phyloP scores from a whole-genome alignment of 2,888 invertebrate species.

The Bombylius discolor region DNA sequence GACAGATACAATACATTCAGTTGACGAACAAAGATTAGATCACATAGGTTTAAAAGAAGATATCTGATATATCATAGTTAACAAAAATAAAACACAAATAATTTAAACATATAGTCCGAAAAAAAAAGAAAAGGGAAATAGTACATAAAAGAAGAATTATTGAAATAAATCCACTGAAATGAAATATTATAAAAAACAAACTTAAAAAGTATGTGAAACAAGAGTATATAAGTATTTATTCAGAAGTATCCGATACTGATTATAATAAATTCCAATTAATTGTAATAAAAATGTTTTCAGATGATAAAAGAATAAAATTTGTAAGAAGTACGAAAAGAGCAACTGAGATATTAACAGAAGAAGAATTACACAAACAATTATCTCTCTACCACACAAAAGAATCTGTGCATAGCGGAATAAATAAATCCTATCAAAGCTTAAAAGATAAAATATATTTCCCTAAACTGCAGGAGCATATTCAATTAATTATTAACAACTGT shows the following conservation, averaged over 20 bases:
- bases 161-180: conserved; percentile 7
- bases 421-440: conserved; percentile 3
- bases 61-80: too few relatives aligned
- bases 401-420: conserved; percentile 7
- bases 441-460: conserved; percentile 1
- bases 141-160: conserved; percentile 10
- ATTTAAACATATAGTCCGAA: conserved; percentile 6
- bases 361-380: background rate
- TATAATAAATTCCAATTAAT: conserved; percentile 11
- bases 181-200: conserved; percentile 6
- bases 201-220: conserved; percentile 4
- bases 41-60: too few relatives aligned
- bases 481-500: background rate
- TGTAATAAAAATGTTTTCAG: conserved; percentile 10
- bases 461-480: background rate
- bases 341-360: background rate
- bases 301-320: conserved; percentile 6
- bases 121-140: conserved; percentile 1
- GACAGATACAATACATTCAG: background rate
- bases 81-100: conserved; percentile 5
- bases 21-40: background rate
- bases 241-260: conserved; percentile 10
- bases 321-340: conserved; percentile 5
- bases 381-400: background rate
- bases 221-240: conserved; percentile 10